Evolutionary conservation across 1,140 invertebrate species (phyloP).

Genomic region (Orussus abietinus): DNA sequence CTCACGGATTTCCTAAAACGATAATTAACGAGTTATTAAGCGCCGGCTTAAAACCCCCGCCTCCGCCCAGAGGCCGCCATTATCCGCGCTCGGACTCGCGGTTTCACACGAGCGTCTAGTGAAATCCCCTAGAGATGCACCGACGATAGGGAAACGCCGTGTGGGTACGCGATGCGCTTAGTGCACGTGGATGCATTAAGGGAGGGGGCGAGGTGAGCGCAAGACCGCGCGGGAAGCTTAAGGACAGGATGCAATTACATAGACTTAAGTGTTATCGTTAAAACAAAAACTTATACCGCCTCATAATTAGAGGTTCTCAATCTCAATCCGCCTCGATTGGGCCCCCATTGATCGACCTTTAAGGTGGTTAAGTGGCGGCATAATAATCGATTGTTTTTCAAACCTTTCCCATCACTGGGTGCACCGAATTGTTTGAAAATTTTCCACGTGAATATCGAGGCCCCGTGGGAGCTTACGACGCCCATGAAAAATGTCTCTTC

Average conservation of each 20-base stretch:
- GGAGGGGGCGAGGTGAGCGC: slow-evolving; percentile 10
- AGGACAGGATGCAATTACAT: slow-evolving; percentile 47
- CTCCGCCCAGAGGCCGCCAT: neutral
- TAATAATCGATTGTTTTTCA: too few species aligned
- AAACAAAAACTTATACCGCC: slow-evolving; percentile 32
- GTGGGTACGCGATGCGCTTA: slow-evolving; percentile 7
- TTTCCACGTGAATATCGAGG: too few species aligned
- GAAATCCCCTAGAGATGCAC: slow-evolving; percentile 8
- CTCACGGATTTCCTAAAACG: slow-evolving; percentile 54
- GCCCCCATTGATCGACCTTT: too few species aligned
- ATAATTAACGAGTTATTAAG: slow-evolving; percentile 57
- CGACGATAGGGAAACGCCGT: neutral
- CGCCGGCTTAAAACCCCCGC: slow-evolving; percentile 24
- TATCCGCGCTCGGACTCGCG: slow-evolving; percentile 5
- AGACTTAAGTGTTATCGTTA: slow-evolving; percentile 42
- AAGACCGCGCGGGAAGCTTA: slow-evolving; percentile 15
- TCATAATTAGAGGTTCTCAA: slow-evolving; percentile 40
- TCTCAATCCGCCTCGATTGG: slow-evolving; percentile 20
- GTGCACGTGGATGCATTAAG: slow-evolving; percentile 5
- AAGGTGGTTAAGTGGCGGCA: too few species aligned
- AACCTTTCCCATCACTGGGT: too few species aligned
- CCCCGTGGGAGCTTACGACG: too few species aligned
- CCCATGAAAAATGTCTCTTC: too few species aligned
- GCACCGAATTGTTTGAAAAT: too few species aligned
- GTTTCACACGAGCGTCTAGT: slow-evolving; percentile 13